Percentiles rank a stretch among this genome's conserved stretches.
Conservation (phyloP, 2,113 vertebrate genomes). For the Trogon surrucura region DNA sequence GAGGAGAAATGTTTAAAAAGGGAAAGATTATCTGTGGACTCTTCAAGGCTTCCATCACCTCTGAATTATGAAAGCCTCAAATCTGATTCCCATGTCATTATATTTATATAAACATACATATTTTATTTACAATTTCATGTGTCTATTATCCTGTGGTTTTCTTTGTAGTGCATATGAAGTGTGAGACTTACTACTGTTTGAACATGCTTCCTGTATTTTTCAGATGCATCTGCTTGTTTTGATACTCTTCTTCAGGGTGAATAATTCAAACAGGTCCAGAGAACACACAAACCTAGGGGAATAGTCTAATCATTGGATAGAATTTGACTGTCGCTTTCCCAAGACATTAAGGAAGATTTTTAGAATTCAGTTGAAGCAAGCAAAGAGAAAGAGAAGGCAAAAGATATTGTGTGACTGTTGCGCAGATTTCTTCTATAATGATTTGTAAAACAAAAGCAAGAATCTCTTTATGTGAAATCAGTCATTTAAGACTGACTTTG, state of each 20-base stretch:
- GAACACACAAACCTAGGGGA: background rate
- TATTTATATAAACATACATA: constrained; percentile 28
- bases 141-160: constrained; percentile 53
- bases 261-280: constrained; percentile 4
- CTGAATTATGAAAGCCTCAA: background rate
- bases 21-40: background rate
- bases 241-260: constrained; percentile 5
- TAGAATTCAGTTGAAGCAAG: background rate
- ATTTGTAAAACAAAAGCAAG: background rate
- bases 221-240: constrained; percentile 14
- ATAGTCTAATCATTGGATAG: background rate
- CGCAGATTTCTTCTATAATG: background rate
- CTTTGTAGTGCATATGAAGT: constrained; percentile 63
- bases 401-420: background rate
- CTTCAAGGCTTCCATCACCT: constrained; percentile 18
- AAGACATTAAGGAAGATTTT: background rate
- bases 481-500: background rate
- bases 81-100: constrained; percentile 51
- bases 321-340: constrained; percentile 15
- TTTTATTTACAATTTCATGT: constrained; percentile 44
- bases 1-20: background rate
- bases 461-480: background rate
- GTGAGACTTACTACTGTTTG: constrained; percentile 37
- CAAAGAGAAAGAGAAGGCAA: background rate
- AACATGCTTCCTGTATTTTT: constrained; percentile 34